These are phyloP conservation scores for Sesia bembeciformis DNA, from an alignment of 2,888 invertebrate genomes.

Conservation along the genomic window DNA sequence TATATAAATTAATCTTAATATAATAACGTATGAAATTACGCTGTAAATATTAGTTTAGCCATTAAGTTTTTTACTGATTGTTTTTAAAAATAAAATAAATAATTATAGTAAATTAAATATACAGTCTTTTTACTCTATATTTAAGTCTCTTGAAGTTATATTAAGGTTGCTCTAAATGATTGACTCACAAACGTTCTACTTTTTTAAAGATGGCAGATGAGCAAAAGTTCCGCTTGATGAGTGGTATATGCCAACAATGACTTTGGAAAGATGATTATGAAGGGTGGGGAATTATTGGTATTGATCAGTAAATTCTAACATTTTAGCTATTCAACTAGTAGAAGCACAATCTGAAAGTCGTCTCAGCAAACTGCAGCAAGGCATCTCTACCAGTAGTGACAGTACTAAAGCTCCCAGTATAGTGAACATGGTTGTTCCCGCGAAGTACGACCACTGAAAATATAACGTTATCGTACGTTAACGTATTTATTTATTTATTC, in stretches of 20 bases:
- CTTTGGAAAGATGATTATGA: too few relatives aligned
- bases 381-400: slow-evolving; percentile 75
- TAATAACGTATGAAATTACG: slow-evolving; percentile 42
- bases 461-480: too few relatives aligned
- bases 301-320: too few relatives aligned
- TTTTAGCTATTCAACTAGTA: slow-evolving; percentile 6
- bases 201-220: too few relatives aligned
- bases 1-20: neutral
- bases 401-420: slow-evolving; percentile 55
- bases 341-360: slow-evolving; percentile 53
- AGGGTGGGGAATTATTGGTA: too few relatives aligned
- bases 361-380: slow-evolving; percentile 69
- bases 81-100: neutral
- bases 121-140: neutral
- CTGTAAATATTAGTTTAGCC: slow-evolving; percentile 40
- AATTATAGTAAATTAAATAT: neutral
- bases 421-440: slow-evolving; percentile 60
- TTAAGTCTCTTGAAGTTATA: too few relatives aligned
- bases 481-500: too few relatives aligned
- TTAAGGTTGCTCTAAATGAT: too few relatives aligned
- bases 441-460: slow-evolving; percentile 66
- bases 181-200: too few relatives aligned
- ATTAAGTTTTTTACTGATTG: neutral
- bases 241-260: too few relatives aligned
- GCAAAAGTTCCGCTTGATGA: too few relatives aligned